phyloP scores from a whole-genome alignment of 64 coral and sea anemone species.

The Pocillopora verrucosa region DNA sequence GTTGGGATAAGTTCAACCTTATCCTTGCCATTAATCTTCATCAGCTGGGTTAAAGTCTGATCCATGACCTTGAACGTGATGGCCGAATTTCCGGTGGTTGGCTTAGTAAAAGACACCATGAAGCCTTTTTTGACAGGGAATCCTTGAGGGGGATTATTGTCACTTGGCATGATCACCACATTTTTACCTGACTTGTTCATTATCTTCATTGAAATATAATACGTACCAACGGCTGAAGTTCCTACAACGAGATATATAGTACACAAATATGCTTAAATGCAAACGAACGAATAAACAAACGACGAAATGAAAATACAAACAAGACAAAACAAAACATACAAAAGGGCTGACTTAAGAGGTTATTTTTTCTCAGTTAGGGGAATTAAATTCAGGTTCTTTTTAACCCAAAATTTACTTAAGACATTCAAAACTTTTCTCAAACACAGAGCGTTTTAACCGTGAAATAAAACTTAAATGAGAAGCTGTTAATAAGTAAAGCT shows the following conservation, averaged over 20 bases:
- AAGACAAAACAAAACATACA: too few relatives aligned
- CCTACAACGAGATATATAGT: not conserved
- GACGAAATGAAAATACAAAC: not conserved
- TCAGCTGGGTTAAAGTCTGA: conserved; percentile 1
- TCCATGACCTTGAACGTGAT: conserved; percentile 60
- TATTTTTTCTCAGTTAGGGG: too few relatives aligned
- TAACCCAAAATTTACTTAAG: too few relatives aligned
- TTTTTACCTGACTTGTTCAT: conserved; percentile 72
- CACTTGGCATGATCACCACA: conserved; percentile 46
- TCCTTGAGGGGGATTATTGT: conserved; percentile 33
- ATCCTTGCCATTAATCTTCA: conserved; percentile 70
- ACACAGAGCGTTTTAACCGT: too few relatives aligned
- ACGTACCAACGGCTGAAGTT: conserved; percentile 17
- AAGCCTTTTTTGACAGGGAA: conserved; percentile 56
- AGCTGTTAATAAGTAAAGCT: too few relatives aligned
- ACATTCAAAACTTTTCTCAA: too few relatives aligned
- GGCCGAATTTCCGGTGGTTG: conserved; percentile 51
- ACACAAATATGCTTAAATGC: not conserved
- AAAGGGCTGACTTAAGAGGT: too few relatives aligned
- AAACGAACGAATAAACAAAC: not conserved
- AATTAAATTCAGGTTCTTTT: too few relatives aligned
- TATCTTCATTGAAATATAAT: conserved; percentile 68
- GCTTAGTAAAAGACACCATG: conserved; percentile 20
- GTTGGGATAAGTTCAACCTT: conserved; percentile 20
- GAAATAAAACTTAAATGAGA: too few relatives aligned